Base-by-base conservation (phyloP, 2,797 vertebrate genomes). In the Eulemur albifrons region DNA sequence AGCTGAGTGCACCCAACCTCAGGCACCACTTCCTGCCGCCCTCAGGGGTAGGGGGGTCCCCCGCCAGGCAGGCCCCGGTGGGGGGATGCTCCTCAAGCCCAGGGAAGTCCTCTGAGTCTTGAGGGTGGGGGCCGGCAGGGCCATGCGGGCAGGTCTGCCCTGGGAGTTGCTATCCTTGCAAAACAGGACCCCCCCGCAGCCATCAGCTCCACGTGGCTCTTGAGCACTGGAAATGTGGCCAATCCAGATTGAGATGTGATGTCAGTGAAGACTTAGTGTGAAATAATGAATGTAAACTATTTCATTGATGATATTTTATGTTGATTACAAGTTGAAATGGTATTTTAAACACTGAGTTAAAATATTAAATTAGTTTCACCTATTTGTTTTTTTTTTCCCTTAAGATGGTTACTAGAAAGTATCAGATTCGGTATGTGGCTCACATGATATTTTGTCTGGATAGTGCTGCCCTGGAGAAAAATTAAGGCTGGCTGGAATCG, bases 221-320 rank as follows among this genome's bases (percentile, higher is more conserved):
- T 23, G 27, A 76, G 45, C 20, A 54, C 38, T 25, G 20, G 82
- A 30, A 48, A 32, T 35, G 17, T 45, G 48, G 35, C 65, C 65
- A 25, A 17, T 89, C 25, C 17, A 30, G 27, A 21, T 4, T 1
- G 14, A 81, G 73, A 59, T n/a, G 25, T n/a, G 14, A 52, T 32
- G 14, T 23, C 38, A 40, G 15, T 50, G 9, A 93, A 93, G 27
- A 48, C 32, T 70, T 61, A 25, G 3, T 92, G 50, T 65, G 81
- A 87, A 96, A 45, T 73, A 50, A 59, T 86, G 84, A 87, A 57
- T 90, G 43, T 75, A 63, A 92, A 84, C 38, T 59, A 48, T 57
- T 76, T 87, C 73, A 81, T 35, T 52, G 57, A 27, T 38, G 50
- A 40, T 54, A 65, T 14, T 84, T 92, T 65, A 35, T 67, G 23